These are phyloP conservation scores for Scaptomyza montana DNA, from an alignment of 1,140 invertebrate genomes.

Conservation along the genomic window DNA sequence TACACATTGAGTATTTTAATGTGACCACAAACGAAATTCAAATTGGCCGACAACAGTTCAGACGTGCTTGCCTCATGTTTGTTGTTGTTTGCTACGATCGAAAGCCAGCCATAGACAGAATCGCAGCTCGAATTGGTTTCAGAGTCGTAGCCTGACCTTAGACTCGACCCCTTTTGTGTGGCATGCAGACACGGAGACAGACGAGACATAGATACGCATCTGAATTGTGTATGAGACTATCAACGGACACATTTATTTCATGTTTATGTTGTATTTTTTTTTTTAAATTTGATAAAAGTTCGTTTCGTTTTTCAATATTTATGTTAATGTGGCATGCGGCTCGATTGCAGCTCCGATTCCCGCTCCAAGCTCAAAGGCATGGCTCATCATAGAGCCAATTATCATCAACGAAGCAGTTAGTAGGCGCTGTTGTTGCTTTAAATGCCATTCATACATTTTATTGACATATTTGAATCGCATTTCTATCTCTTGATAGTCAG, in stretches of 20 bases:
- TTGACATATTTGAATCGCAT: conserved; percentile 58
- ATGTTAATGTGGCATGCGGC: conserved; percentile 56
- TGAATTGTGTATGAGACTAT: conserved; percentile 80
- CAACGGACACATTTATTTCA: conserved; percentile 82
- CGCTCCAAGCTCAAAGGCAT: conserved; percentile 5
- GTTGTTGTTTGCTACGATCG: conserved; percentile 1
- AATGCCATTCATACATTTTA: conserved; percentile 63
- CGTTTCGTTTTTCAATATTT: conserved; percentile 73
- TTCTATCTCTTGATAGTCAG: conserved; percentile 40
- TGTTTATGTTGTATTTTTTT: conserved; percentile 80
- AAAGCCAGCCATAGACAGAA: conserved; percentile 25
- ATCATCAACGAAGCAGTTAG: conserved; percentile 67
- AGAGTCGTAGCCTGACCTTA: conserved; percentile 55
- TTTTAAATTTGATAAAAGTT: conserved; percentile 70
- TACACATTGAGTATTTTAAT: conserved; percentile 83
- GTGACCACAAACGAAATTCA: conserved; percentile 73
- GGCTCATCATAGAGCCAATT: conserved; percentile 55
- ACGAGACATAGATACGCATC: conserved; percentile 61
- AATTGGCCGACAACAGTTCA: conserved; percentile 48
- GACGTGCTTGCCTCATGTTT: conserved; percentile 23
- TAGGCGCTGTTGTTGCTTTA: conserved; percentile 43
- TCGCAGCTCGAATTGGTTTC: conserved; percentile 26
- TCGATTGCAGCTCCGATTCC: not conserved
- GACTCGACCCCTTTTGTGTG: conserved; percentile 63
- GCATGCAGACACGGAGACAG: conserved; percentile 29